Evolutionary conservation across 2,797 vertebrate species (phyloP), one percentile per base, ranked within the genome.

Genomic region (Cephalopachus bancanus): DNA sequence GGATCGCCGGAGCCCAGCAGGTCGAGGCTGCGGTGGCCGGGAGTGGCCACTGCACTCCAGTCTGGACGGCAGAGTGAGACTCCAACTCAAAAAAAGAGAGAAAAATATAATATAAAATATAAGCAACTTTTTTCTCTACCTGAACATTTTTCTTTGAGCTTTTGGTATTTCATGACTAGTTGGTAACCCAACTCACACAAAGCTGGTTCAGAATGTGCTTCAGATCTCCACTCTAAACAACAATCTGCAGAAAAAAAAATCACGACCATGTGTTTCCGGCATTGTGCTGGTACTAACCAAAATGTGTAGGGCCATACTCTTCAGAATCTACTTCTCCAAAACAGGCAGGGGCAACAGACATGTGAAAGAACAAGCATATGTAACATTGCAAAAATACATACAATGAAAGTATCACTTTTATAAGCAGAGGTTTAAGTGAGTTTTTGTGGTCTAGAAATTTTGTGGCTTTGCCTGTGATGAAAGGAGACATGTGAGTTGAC

Each of bases 361-460:
- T 49, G 4, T 51, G 30, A 94, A 88, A 74, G 64, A 93, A 67
- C n/a, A 44, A 49, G 22, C 28, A 71, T 79, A 44, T 59, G 28
- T 72, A 53, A 51, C 14, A 26, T 74, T 30, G 20, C 30, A 53
- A 19, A 67, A 80, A 81, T 67, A 28, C 69, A 69, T 3, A 15
- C 30, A 64, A 60, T 20, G 74, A 3, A 85, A 37, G 20, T 79
- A 28, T 7, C 67, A 69, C 26, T 24, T 71, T 76, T 16, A 53
- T 53, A 83, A 37, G 19, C 19, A 85, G 30, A 33, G 30, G 78
- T 53, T 24, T 2, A 59, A 33, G 11, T 60, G 37, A 81, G n/a
- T 71, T 94, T 92, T 89, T 72, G 28, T 85, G 51, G 30, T 72
- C 83, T 85, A 20, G 92, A 83, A 81, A 85, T 78, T 44, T 10